A percentile compares a stretch with the other conserved stretches of the same genome.
phyloP scores from a whole-genome alignment of 2,888 invertebrate species.

The Diaphora mendica region DNA sequence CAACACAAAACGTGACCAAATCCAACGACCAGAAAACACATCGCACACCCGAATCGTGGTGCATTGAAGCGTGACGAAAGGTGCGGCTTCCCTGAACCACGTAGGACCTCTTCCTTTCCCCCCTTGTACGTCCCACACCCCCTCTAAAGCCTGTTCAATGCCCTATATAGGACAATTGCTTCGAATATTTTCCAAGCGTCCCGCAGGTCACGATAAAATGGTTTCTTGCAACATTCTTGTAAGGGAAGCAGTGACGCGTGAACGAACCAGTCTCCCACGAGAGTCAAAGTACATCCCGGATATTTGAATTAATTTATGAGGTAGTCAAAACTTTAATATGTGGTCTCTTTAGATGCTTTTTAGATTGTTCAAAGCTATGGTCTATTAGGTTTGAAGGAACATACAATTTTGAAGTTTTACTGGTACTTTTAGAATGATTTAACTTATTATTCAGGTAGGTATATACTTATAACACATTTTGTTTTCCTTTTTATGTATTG shows the following conservation, averaged over 20 bases:
- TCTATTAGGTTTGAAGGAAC: not conserved
- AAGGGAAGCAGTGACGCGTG: constrained; percentile 50
- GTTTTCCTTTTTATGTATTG: too few species aligned
- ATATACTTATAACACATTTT: too few species aligned
- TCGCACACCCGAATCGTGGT: constrained; percentile 25
- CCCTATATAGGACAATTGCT: not conserved
- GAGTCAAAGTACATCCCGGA: constrained; percentile 46
- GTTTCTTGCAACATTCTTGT: constrained; percentile 32
- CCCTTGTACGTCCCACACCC: not conserved
- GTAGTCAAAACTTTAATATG: constrained; percentile 1
- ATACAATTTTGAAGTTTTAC: not conserved
- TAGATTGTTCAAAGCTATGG: not conserved
- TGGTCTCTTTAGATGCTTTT: constrained; percentile 6
- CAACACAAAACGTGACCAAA: constrained; percentile 23
- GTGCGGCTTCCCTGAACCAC: constrained; percentile 34
- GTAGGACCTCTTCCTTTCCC: constrained; percentile 5
- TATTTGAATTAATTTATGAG: constrained; percentile 31
- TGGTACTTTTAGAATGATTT: not conserved
- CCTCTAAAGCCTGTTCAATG: constrained; percentile 1
- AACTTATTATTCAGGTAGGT: too few species aligned
- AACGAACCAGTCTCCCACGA: constrained; percentile 66
- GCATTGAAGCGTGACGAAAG: constrained; percentile 33
- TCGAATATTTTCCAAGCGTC: not conserved
- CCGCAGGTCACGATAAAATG: constrained; percentile 31
- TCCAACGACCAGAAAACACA: constrained; percentile 26